These are phyloP conservation scores for Ptychodera flava DNA, from an alignment of 35 echinoderm and acorn worm species.

Conservation along the genomic window DNA sequence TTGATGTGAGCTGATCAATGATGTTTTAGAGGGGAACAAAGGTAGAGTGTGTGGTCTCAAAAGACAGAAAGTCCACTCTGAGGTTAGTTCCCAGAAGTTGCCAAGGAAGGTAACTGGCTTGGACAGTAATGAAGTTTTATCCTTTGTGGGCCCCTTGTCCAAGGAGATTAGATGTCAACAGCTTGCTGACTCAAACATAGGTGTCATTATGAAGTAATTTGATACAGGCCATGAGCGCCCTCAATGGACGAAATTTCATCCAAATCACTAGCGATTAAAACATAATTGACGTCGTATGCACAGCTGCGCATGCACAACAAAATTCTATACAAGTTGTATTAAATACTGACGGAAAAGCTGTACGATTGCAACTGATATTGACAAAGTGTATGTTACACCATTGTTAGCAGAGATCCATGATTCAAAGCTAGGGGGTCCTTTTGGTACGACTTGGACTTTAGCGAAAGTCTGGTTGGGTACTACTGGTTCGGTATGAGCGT, in stretches of 20 bases:
- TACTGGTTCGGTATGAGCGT: conserved; percentile 38
- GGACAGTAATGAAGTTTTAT: too few species aligned
- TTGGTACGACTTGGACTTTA: conserved; percentile 35
- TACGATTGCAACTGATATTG: conserved; percentile 28
- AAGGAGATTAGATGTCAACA: too few species aligned
- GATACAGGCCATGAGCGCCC: neutral
- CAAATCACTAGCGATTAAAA: neutral
- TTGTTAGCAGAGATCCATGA: conserved; percentile 28
- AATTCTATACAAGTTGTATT: conserved; percentile 36
- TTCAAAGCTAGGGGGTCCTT: conserved; percentile 26
- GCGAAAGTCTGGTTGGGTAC: conserved; percentile 24
- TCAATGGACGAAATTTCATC: neutral
- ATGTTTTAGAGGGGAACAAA: too few species aligned
- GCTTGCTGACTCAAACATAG: neutral
- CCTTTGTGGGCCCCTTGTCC: too few species aligned
- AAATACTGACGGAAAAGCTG: conserved; percentile 22
- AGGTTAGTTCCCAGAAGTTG: too few species aligned
- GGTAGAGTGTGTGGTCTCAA: too few species aligned
- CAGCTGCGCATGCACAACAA: neutral
- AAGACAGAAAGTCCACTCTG: too few species aligned
- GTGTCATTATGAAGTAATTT: neutral
- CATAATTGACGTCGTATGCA: neutral
- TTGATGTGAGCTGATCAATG: too few species aligned
- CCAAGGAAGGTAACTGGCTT: too few species aligned
- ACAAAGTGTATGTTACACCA: conserved; percentile 3